Evolutionary conservation across 2,888 invertebrate species (phyloP).

Genomic region (Nomada lathburiana): DNA sequence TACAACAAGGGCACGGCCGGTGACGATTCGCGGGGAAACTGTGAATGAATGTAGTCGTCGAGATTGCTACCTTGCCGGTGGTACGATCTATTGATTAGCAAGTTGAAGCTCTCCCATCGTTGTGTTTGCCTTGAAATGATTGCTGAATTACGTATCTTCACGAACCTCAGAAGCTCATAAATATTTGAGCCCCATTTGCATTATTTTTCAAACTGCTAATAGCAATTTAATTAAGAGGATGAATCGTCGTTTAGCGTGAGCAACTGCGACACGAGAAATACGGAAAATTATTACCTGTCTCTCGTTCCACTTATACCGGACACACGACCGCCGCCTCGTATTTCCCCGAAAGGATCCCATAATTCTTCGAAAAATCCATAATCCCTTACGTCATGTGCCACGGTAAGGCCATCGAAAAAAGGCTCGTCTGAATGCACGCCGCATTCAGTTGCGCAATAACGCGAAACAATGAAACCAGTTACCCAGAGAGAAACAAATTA

Average conservation of each 20-base stretch:
- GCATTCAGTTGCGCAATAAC: conserved; percentile 33
- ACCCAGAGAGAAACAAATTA: conserved; percentile 37
- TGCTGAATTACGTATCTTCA: too few species aligned
- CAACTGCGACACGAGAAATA: conserved; percentile 18
- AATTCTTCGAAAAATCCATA: conserved; percentile 20
- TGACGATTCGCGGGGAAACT: conserved; percentile 1
- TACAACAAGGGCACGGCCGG: neutral
- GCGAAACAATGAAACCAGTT: conserved; percentile 31
- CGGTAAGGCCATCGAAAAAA: neutral
- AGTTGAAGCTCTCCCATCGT: too few species aligned
- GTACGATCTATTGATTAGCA: neutral
- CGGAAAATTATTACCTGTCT: conserved; percentile 16
- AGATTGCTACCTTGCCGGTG: neutral
- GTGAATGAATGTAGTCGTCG: neutral
- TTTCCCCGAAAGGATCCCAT: neutral
- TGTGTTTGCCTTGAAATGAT: too few species aligned
- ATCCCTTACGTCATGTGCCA: neutral
- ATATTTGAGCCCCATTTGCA: conserved; percentile 48
- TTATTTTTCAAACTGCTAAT: conserved; percentile 33
- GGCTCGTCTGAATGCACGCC: neutral
- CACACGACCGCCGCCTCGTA: neutral
- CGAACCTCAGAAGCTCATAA: conserved; percentile 1
- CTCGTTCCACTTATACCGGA: neutral
- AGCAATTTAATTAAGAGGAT: conserved; percentile 53
- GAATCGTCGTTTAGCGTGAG: conserved; percentile 42